Percentiles rank a stretch among this genome's conserved stretches.
phyloP scores from a whole-genome alignment of 2,888 invertebrate species.

The Leucoptera coffeella region DNA sequence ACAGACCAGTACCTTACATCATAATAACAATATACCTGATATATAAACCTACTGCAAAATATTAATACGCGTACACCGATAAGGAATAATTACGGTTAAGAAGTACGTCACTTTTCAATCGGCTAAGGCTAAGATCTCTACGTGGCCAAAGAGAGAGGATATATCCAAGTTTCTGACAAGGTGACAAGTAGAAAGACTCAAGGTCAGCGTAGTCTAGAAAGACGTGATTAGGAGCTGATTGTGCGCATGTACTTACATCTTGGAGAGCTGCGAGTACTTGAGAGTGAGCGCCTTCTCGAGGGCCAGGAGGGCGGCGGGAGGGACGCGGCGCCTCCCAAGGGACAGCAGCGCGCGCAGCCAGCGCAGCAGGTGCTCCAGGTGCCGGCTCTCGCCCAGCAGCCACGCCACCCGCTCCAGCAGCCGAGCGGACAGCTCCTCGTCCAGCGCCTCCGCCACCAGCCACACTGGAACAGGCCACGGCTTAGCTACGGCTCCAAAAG shows the following conservation, averaged over 20 bases:
- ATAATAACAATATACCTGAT: too few relatives aligned
- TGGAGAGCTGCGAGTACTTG: slow-evolving; percentile 74
- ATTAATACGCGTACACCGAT: too few relatives aligned
- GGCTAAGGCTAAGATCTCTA: not conserved
- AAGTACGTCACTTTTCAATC: too few relatives aligned
- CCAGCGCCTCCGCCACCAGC: slow-evolving; percentile 62
- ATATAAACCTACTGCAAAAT: too few relatives aligned
- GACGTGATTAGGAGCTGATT: not conserved
- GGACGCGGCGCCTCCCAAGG: slow-evolving; percentile 55
- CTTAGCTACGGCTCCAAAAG: too few relatives aligned
- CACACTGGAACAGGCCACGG: slow-evolving; percentile 69
- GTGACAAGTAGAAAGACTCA: too few relatives aligned
- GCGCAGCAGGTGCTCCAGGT: slow-evolving; percentile 81
- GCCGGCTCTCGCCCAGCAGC: slow-evolving; percentile 69
- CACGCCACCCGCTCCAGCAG: slow-evolving; percentile 65
- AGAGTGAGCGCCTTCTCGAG: slow-evolving; percentile 74
- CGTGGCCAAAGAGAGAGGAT: too few relatives aligned
- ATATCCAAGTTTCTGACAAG: too few relatives aligned
- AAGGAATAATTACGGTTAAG: too few relatives aligned
- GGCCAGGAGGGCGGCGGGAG: slow-evolving; percentile 61
- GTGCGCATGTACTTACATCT: slow-evolving; percentile 64
- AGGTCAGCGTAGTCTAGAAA: too few relatives aligned
- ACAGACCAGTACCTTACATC: too few relatives aligned
- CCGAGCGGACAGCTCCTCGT: slow-evolving; percentile 69
- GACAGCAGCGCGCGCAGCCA: slow-evolving; percentile 72